These are phyloP conservation scores for Hypotaenidia philippensis DNA, from an alignment of 2,797 vertebrate species.

Conservation along the genomic window DNA sequence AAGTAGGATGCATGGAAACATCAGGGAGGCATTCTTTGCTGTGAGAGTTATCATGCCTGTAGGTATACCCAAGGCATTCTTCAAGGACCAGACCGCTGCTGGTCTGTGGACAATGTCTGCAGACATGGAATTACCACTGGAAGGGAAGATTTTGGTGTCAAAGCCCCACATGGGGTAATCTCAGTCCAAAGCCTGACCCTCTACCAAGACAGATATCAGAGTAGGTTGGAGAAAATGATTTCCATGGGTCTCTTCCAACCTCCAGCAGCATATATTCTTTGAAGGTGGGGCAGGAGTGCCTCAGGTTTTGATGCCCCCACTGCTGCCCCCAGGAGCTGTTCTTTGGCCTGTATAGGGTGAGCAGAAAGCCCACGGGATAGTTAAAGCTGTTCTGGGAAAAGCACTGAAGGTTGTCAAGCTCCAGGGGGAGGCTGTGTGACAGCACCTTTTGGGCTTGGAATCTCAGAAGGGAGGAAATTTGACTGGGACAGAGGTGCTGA, in stretches of 20 bases:
- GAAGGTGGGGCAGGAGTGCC: neutral
- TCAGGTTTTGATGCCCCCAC: neutral
- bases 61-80: neutral
- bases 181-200: neutral
- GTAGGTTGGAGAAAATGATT: neutral
- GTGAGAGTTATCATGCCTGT: neutral
- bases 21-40: neutral
- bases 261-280: neutral
- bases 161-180: neutral
- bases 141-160: neutral
- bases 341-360: neutral
- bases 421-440: neutral
- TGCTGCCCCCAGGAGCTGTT: neutral
- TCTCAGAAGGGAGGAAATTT: neutral
- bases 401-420: neutral
- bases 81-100: neutral
- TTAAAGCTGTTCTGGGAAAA: neutral
- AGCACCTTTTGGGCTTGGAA: fast-evolving
- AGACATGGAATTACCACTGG: neutral
- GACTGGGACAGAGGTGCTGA: neutral
- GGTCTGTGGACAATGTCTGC: neutral
- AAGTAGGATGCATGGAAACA: neutral
- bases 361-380: neutral
- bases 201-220: neutral
- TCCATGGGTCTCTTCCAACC: neutral